Conservation (phyloP, 2,888 invertebrate genomes). For the Pharmacophagus antenor region DNA sequence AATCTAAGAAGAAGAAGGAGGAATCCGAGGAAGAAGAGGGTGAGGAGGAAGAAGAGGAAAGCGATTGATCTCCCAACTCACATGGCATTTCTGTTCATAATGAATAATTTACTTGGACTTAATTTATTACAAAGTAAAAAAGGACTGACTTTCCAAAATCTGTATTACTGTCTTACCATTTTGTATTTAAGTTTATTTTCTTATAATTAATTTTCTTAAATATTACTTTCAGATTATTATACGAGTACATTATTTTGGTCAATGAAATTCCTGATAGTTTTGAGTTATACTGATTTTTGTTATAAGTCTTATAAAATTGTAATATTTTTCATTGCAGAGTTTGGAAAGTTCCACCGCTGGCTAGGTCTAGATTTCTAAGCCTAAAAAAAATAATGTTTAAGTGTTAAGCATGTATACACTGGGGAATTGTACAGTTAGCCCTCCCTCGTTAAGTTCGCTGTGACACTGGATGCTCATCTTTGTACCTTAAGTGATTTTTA, state of each 20-base stretch:
- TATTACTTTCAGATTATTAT: conserved; percentile 18
- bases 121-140: conserved; percentile 80
- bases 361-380: conserved; percentile 75
- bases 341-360: conserved; percentile 77
- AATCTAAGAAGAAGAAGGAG: conserved; percentile 82
- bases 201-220: conserved; percentile 29
- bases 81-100: conserved; percentile 75
- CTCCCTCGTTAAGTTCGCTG: conserved; percentile 80
- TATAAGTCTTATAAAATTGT: conserved; percentile 44
- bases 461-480: conserved; percentile 76
- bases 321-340: conserved; percentile 60
- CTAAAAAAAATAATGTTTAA: conserved; percentile 76
- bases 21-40: conserved; percentile 84
- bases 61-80: conserved; percentile 81
- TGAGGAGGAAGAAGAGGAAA: conserved; percentile 83
- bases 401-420: conserved; percentile 79
- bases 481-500: conserved; percentile 67
- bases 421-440: conserved; percentile 81
- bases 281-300: conserved; percentile 46
- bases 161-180: conserved; percentile 42
- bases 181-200: conserved; percentile 35
- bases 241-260: conserved; percentile 49
- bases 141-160: conserved; percentile 79
- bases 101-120: conserved; percentile 80
- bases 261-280: conserved; percentile 63